Evolutionary conservation across 1,140 invertebrate genomes (phyloP).

Genomic region (Megalopta genalis): DNA sequence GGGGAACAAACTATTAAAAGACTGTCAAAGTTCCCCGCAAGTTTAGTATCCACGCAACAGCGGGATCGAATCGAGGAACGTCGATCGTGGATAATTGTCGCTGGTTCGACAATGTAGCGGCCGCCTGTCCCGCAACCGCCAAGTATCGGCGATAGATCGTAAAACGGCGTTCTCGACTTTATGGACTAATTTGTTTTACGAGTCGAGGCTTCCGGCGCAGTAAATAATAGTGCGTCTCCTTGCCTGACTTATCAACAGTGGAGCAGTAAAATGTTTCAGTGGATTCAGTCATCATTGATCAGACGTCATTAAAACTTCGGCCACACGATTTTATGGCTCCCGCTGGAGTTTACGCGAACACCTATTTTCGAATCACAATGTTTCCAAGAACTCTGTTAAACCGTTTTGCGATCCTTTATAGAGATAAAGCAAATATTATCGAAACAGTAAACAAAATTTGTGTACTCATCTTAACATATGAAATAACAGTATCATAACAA

Average conservation of each 20-base stretch:
- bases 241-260: not conserved
- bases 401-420: too few species aligned
- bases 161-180: not conserved
- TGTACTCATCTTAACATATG: too few species aligned
- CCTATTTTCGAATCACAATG: too few species aligned
- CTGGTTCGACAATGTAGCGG: not conserved
- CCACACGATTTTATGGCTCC: not conserved
- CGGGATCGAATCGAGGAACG: not conserved
- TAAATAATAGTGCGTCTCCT: not conserved
- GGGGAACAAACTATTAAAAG: not conserved
- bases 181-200: slow-evolving; percentile 21
- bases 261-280: slow-evolving; percentile 2
- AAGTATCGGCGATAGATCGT: slow-evolving; percentile 10
- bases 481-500: too few species aligned
- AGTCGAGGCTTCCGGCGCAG: not conserved
- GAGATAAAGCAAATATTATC: too few species aligned
- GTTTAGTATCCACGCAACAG: not conserved
- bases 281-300: not conserved
- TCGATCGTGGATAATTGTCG: not conserved
- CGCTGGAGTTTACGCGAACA: too few species aligned
- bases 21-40: not conserved
- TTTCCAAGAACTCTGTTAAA: too few species aligned
- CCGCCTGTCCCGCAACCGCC: not conserved
- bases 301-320: slow-evolving; percentile 18
- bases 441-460: too few species aligned